Evolutionary conservation across 2,888 invertebrate species (phyloP).

Genomic region (Tiliacea citrago): DNA sequence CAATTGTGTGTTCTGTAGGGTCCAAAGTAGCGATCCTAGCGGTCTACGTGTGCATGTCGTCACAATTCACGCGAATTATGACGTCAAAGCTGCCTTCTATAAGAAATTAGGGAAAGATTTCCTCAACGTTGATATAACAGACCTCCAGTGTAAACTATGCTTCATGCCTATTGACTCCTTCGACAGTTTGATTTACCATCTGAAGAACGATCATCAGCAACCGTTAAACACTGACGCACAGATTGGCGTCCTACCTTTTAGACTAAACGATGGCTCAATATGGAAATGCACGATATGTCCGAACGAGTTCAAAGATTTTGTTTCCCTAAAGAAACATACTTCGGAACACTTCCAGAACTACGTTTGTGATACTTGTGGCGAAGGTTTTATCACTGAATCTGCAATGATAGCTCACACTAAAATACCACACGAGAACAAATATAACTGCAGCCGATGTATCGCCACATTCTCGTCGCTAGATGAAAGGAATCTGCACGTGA

Average conservation of each 20-base stretch:
- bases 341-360: constrained; percentile 87
- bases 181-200: constrained; percentile 81
- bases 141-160: constrained; percentile 86
- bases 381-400: constrained; percentile 87
- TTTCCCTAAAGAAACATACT: constrained; percentile 85
- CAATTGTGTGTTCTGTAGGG: constrained; percentile 86
- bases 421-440: constrained; percentile 87
- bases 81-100: constrained; percentile 85
- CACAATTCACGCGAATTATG: constrained; percentile 82
- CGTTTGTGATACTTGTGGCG: constrained; percentile 87
- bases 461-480: constrained; percentile 85
- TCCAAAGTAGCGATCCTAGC: constrained; percentile 84
- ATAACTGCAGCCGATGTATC: constrained; percentile 84
- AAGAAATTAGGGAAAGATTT: constrained; percentile 87
- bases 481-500: constrained; percentile 84
- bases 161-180: constrained; percentile 81
- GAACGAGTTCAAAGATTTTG: constrained; percentile 85
- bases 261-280: constrained; percentile 81
- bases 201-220: constrained; percentile 85
- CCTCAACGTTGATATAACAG: constrained; percentile 85
- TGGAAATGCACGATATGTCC: constrained; percentile 88
- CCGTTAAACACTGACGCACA: constrained; percentile 84
- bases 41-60: constrained; percentile 81
- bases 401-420: constrained; percentile 87
- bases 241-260: constrained; percentile 84